Evolutionary conservation across 1,140 invertebrate genomes (phyloP), one percentile per base, ranked within the genome.

Genomic region (Drosophila santomea): DNA sequence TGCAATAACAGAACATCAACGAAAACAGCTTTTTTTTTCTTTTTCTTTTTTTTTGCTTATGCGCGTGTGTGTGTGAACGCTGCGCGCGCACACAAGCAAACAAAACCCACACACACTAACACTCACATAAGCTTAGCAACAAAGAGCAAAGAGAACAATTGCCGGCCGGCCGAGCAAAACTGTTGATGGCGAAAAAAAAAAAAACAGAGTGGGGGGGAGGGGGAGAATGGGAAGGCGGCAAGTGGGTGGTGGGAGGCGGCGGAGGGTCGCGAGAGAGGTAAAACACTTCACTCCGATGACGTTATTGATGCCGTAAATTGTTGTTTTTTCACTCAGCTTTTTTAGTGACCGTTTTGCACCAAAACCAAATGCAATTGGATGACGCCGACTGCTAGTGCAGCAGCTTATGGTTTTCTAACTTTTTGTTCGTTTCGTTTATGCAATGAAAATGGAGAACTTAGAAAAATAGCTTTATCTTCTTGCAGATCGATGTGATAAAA

Each of bases 251-350:
- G 62, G 39, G n/a, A 10, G 47, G 32, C 12, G 12, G 8, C 5
- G 35, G 8, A 17, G 17, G 25, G 25, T 50, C 25, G 20, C 15
- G 63, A 11, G 43, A 10, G 43, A n/a, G 23, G 25, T 44, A 11
- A 11, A 28, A 57, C 32, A 52, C 48, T 55, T 48, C 59, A 47
- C 28, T 64, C 76, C 56, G 47, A 84, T 85, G 80, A 85, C 80
- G 81, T 80, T 84, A 80, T 80, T 67, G 76, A 85, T 84, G 81
- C 55, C 80, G 59, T 85, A 84, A 85, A 77, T 74, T 64, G 69
- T 78, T 60, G 60, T 59, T 66, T 60, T 23, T 62, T 32, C 20
- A 11, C 61, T 36, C 6, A 2, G 41, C 39, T 20, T 51, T 45
- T 28, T 20, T 45, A 15, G 8, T 10, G 41, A 45, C 38, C 39